phyloP scores from a whole-genome alignment of 2,888 invertebrate species.

The Chrysodeixis includens region DNA sequence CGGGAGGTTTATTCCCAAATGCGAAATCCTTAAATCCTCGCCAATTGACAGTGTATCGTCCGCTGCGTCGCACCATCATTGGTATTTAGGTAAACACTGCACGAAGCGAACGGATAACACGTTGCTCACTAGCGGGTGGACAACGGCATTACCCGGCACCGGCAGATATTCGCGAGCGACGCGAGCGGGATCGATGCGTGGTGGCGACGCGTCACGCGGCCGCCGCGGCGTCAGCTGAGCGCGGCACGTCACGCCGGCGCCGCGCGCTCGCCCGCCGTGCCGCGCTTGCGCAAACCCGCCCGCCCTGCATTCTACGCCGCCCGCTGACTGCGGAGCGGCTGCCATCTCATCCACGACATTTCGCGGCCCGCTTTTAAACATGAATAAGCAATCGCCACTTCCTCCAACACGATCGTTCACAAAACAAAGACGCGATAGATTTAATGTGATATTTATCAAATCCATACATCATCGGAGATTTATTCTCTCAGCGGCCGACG shows the following conservation, averaged over 20 bases:
- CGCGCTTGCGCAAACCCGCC: constrained; percentile 81
- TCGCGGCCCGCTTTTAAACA: constrained; percentile 38
- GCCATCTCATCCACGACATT: constrained; percentile 51
- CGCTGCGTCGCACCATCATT: constrained; percentile 88
- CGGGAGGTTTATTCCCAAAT: constrained; percentile 84
- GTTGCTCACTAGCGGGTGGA: constrained; percentile 65
- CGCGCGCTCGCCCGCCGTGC: constrained; percentile 67
- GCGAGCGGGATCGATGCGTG: constrained; percentile 76
- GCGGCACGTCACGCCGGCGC: constrained; percentile 78
- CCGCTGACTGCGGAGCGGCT: constrained; percentile 24
- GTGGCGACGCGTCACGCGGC: constrained; percentile 76
- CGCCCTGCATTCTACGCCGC: constrained; percentile 62
- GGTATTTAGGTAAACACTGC: constrained; percentile 61
- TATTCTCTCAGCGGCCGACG: constrained; percentile 40
- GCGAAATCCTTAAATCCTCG: constrained; percentile 86
- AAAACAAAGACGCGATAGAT: constrained; percentile 38
- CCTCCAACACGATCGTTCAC: constrained; percentile 27
- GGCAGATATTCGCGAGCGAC: constrained; percentile 66
- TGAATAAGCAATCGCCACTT: constrained; percentile 36
- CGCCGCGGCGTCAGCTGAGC: constrained; percentile 82
- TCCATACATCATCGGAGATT: constrained; percentile 29
- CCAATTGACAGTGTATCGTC: constrained; percentile 87
- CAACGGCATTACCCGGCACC: constrained; percentile 66
- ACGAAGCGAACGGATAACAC: constrained; percentile 55
- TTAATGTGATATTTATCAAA: constrained; percentile 26